Percentiles rank a stretch among this genome's conserved stretches.
Conservation (phyloP, 2,888 invertebrate genomes). For the Drymonia ruficornis region DNA sequence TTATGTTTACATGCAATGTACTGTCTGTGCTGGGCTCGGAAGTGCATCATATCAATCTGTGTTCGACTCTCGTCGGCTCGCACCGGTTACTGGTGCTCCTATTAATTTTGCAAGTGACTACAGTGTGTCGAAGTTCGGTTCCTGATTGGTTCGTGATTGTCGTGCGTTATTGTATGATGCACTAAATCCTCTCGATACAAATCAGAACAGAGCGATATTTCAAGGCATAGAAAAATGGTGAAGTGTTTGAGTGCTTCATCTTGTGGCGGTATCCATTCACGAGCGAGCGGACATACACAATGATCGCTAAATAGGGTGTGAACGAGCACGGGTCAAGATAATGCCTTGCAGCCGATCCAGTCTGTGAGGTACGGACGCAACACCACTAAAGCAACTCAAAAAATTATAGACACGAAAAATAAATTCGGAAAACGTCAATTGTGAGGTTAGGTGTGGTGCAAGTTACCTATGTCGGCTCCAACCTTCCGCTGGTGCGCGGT, state of each 20-base stretch:
- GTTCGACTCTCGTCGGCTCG: conserved; percentile 50
- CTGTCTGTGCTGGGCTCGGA: conserved; percentile 75
- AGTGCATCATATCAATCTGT: conserved; percentile 81
- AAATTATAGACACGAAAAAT: conserved; percentile 82
- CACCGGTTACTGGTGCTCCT: conserved; percentile 43
- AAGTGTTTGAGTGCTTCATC: conserved; percentile 77
- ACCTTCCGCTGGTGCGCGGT: conserved; percentile 89
- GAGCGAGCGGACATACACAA: conserved; percentile 84
- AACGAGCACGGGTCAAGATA: conserved; percentile 81
- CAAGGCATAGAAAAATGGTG: conserved; percentile 77
- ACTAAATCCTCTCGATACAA: conserved; percentile 74
- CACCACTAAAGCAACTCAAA: conserved; percentile 85
- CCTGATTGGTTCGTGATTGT: conserved; percentile 41
- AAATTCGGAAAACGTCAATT: conserved; percentile 82
- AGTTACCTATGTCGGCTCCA: conserved; percentile 89
- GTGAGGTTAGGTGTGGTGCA: conserved; percentile 84
- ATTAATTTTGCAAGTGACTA: conserved; percentile 34
- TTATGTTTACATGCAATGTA: conserved; percentile 73
- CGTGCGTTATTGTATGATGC: conserved; percentile 76
- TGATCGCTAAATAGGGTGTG: conserved; percentile 80
- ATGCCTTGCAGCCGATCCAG: conserved; percentile 83
- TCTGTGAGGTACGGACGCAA: conserved; percentile 84
- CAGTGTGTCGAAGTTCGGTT: conserved; percentile 31
- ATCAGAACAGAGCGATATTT: conserved; percentile 74
- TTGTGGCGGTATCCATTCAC: conserved; percentile 74